Base-by-base conservation (phyloP, 1,140 invertebrate species). In the Dolichoris vasculosae region DNA sequence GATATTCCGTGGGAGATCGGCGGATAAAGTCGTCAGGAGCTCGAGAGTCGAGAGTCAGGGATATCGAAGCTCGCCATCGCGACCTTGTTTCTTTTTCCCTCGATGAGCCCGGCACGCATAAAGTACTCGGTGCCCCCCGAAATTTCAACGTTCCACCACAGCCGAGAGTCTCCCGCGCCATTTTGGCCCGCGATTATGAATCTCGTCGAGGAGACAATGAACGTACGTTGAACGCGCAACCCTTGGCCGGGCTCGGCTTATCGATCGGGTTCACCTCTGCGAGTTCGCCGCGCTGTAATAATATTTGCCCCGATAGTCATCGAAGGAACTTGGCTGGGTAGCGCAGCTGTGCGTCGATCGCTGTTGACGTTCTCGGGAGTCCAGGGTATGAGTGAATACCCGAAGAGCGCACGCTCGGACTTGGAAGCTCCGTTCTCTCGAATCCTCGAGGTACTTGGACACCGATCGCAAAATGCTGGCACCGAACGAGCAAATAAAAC, bases 241-340 rank as follows among this genome's bases (percentile, higher is more conserved):
- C 55, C 55, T 26, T 26, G 55, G 55, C 13, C 9, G 2, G 23
- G 55, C 23, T 35, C 35, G 40, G 43, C 46, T 79, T 84, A 84
- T 71, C 63, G 83, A 84, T 84, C 81, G 69, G 8, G n/a, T n/a
- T 26, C 23, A 13, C 55, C 23, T 26, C 23, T 9, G 9, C 9
- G 23, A 20, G 55, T 3, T 3, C 55, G 55, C 55, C 55, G 23
- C 43, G 64, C 67, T 69, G 59, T 69, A 76, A 87, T 83, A 43
- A 59, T 83, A 71, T 84, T 86, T 76, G 82, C 17, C 59, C 51
- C 40, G 84, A 82, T 71, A 46, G 43, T 35, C 46, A 77, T 88
- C 80, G 82, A 35, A n/a, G 35, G 35, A 77, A 79, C 59, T 79
- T 40, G n/a, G 63, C 48, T 30, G 55, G 51, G 64, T 20, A 26